phyloP scores from a whole-genome alignment of 2,113 vertebrate genomes.

The Atrichornis clamosus region DNA sequence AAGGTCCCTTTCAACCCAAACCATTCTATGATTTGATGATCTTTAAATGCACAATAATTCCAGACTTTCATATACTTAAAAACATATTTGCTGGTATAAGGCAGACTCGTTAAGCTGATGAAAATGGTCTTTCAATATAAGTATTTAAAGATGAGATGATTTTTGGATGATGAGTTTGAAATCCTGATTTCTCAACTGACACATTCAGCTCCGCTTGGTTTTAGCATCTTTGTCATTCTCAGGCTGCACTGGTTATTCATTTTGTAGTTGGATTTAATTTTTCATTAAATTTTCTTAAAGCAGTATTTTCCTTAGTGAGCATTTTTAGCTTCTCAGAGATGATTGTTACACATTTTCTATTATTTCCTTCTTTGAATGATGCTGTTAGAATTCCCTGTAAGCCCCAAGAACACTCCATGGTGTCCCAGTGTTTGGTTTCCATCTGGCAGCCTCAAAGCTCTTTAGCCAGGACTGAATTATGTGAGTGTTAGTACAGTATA shows the following conservation, averaged over 20 bases:
- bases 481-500: background rate
- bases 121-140: background rate
- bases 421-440: background rate
- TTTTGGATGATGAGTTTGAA: background rate
- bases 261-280: background rate
- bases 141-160: background rate
- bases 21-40: background rate
- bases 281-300: background rate
- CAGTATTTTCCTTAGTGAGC: background rate
- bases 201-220: background rate
- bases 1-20: background rate
- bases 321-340: background rate
- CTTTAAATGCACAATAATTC: background rate
- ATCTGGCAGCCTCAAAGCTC: background rate
- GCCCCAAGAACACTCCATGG: background rate
- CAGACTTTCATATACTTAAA: background rate
- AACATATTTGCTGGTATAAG: background rate
- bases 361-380: background rate
- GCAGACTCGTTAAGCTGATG: background rate
- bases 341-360: background rate
- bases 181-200: background rate
- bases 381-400: background rate
- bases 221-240: background rate
- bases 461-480: background rate
- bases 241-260: rapidly evolving